Evolutionary conservation across 2,113 vertebrate species (phyloP).

Genomic region (Emydocephalus ijimae): DNA sequence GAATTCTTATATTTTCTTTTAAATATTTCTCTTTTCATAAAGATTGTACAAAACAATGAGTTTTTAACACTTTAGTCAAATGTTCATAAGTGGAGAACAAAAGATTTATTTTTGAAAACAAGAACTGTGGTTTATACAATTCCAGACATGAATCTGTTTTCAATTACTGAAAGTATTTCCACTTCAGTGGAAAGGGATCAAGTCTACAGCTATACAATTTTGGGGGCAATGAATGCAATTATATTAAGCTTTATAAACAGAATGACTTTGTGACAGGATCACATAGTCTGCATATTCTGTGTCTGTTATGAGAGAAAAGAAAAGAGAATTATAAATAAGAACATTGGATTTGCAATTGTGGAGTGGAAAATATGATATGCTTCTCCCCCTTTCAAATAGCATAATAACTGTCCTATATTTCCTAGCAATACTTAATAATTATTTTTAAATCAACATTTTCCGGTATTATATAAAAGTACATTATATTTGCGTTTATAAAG

Average conservation of each 20-base stretch:
- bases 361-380: slow-evolving; percentile 30
- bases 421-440: not conserved
- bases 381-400: slow-evolving; percentile 18
- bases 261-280: slow-evolving; percentile 58
- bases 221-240: slow-evolving; percentile 68
- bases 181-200: slow-evolving; percentile 74
- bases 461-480: slow-evolving; percentile 26
- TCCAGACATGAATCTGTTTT: slow-evolving; percentile 78
- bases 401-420: slow-evolving; percentile 19
- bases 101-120: slow-evolving; percentile 75
- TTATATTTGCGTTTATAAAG: slow-evolving; percentile 48
- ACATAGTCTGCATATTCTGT: slow-evolving; percentile 27
- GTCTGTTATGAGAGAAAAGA: slow-evolving; percentile 35
- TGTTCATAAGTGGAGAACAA: slow-evolving; percentile 75
- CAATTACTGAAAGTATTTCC: slow-evolving; percentile 79
- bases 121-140: slow-evolving; percentile 72
- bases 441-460: slow-evolving; percentile 7
- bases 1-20: slow-evolving; percentile 48
- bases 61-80: slow-evolving; percentile 59
- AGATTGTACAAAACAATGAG: slow-evolving; percentile 66
- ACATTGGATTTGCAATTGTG: slow-evolving; percentile 38
- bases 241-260: slow-evolving; percentile 57
- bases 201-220: slow-evolving; percentile 74
- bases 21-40: slow-evolving; percentile 39
- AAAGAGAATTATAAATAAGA: slow-evolving; percentile 38